Percentiles rank a stretch among this genome's conserved stretches.
Conservation (phyloP, 2,797 vertebrate species). For the Leptoclinus maculatus region DNA sequence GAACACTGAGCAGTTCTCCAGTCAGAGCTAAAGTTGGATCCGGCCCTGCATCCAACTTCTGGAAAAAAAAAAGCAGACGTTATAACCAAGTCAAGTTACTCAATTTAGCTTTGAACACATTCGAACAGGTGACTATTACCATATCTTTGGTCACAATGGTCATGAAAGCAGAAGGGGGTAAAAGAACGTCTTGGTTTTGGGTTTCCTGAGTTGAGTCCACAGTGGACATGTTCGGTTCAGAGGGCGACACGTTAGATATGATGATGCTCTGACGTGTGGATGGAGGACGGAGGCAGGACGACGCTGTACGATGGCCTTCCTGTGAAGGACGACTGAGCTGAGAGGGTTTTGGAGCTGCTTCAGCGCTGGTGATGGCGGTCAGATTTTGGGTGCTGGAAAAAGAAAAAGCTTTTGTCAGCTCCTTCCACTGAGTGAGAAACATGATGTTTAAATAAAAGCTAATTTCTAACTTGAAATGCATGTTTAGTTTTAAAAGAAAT, state of each 20-base stretch:
- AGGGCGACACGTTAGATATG: neutral
- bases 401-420: neutral
- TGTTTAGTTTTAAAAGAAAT: neutral
- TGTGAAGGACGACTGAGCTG: conserved; percentile 8
- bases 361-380: neutral
- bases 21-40: conserved; percentile 74
- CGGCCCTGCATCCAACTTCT: conserved; percentile 18
- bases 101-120: neutral
- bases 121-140: conserved; percentile 54
- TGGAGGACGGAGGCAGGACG: conserved; percentile 10
- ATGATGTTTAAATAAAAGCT: neutral
- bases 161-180: conserved; percentile 84
- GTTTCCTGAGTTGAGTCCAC: neutral
- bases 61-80: conserved; percentile 1
- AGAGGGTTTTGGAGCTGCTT: neutral
- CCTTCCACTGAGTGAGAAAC: neutral
- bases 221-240: neutral
- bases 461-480: neutral
- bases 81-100: neutral
- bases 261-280: conserved; percentile 9
- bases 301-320: neutral
- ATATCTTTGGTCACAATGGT: conserved; percentile 16
- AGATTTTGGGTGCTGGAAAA: conserved; percentile 32
- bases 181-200: conserved; percentile 69
- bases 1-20: conserved; percentile 86